Evolutionary conservation across 2,888 invertebrate genomes (phyloP).

Genomic region (Platycnemis pennipes): DNA sequence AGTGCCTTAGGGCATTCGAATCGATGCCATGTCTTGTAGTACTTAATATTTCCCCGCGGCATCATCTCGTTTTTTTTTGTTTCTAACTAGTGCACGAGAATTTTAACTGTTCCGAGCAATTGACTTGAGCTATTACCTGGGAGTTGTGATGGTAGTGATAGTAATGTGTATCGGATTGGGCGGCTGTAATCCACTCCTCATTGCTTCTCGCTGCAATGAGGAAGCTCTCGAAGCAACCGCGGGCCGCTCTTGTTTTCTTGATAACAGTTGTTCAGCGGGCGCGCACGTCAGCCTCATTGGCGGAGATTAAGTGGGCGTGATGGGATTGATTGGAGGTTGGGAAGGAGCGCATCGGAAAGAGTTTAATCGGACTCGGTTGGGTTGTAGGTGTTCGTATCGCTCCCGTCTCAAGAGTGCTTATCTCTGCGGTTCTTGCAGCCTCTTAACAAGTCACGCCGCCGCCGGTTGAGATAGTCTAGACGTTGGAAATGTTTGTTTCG

Average conservation of each 20-base stretch:
- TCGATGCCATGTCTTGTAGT: background rate
- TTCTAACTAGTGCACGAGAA: background rate
- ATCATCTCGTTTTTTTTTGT: background rate
- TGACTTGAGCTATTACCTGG: background rate
- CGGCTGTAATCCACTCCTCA: slow-evolving; percentile 3
- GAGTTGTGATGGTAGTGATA: background rate
- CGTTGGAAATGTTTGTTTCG: background rate
- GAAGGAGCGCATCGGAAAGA: background rate
- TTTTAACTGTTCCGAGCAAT: background rate
- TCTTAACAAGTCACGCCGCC: background rate
- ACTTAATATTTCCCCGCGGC: background rate
- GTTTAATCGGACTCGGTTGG: background rate
- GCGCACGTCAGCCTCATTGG: slow-evolving; percentile 26
- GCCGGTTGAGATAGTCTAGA: background rate
- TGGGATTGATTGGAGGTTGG: background rate
- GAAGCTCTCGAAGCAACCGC: background rate
- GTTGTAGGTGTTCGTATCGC: background rate
- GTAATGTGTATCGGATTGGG: background rate
- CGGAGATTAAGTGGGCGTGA: slow-evolving; percentile 22
- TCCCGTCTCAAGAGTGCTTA: background rate
- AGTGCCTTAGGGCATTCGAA: background rate
- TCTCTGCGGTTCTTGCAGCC: background rate
- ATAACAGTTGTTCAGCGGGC: slow-evolving; percentile 2
- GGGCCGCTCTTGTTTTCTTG: slow-evolving; percentile 7
- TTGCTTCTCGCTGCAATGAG: background rate